These are phyloP conservation scores for Cheumatopsyche charites DNA, from an alignment of 1,140 invertebrate species.

Conservation along the genomic window DNA sequence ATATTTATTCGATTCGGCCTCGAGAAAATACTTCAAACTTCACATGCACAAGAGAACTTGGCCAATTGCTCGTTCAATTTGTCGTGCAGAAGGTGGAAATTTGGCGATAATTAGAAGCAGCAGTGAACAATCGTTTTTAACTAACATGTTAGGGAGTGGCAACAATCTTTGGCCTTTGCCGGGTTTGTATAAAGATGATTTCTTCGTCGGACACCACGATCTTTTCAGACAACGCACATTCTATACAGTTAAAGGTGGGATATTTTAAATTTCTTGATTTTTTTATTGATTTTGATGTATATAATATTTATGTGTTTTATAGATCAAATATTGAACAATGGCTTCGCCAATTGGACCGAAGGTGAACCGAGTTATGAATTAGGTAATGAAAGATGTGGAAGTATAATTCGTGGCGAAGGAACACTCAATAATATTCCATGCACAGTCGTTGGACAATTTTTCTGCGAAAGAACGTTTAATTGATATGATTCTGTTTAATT, in stretches of 20 bases:
- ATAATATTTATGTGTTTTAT: background rate
- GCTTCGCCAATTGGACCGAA: constrained; percentile 26
- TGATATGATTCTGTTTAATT: too few relatives aligned
- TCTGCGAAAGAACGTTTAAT: too few relatives aligned
- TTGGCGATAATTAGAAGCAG: constrained; percentile 40
- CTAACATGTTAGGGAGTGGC: background rate
- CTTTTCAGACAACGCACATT: background rate
- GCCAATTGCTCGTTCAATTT: constrained; percentile 30
- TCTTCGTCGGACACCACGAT: constrained; percentile 21
- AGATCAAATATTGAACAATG: background rate
- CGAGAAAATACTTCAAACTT: constrained; percentile 12
- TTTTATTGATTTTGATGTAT: too few relatives aligned
- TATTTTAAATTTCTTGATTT: too few relatives aligned
- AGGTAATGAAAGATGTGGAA: constrained; percentile 39
- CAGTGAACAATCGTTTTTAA: constrained; percentile 24
- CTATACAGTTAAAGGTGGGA: background rate
- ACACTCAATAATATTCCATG: too few relatives aligned
- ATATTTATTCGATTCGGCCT: background rate
- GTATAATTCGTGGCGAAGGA: too few relatives aligned
- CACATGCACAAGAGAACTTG: constrained; percentile 30
- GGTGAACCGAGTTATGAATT: constrained; percentile 28
- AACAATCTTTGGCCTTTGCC: background rate
- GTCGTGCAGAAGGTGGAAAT: constrained; percentile 40
- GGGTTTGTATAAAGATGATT: background rate
- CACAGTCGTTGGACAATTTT: too few relatives aligned